Evolutionary conservation across 2,797 vertebrate species (phyloP), one percentile per base, ranked within the genome.

Genomic region (Pipistrellus kuhlii): DNA sequence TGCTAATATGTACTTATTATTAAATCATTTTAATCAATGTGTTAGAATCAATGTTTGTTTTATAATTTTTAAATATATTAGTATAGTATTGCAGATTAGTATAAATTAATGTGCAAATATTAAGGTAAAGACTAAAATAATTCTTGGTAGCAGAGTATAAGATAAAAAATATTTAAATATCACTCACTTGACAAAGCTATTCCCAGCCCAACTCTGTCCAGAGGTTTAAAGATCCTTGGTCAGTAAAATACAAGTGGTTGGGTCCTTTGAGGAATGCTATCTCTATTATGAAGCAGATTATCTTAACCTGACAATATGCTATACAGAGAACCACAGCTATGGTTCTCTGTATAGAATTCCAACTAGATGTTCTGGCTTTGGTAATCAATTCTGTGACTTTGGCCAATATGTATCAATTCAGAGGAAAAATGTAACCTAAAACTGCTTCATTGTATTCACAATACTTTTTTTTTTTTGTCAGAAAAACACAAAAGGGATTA

Each of bases 121-220:
- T 84, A 15, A 3, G 0, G 0, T 72, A 5, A 32, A 32, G 35
- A 73, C 25, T 48, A 38, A 94, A 93, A 82, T 78, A 8, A 68
- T 32, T 44, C 51, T 85, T 59, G 48, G 41, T 41, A 82, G 12
- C 53, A 88, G 2, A 88, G 4, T 3, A 1, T 73, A 12, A 80
- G n/a, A 84, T 59, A 73, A 85, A 88, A 94, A 94, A 44, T 21
- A 2, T 48, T 64, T 80, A 51, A 4, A 53, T 75, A 51, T 7
- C 17, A 94, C 8, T 75, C 17, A 62, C 0, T 64, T 75, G 18
- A 41, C 14, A 94, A 90, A 41, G 30, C 4, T 68, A 41, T 83
- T 57, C 0, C 0, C 0, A 57, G 3, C 1, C 3, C 8, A 30
- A 59, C 0, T 82, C 15, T 85, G 8, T 55, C 9, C 2, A 68